Evolutionary conservation across 2,888 invertebrate species (phyloP).

Genomic region (Aplocera efformata): DNA sequence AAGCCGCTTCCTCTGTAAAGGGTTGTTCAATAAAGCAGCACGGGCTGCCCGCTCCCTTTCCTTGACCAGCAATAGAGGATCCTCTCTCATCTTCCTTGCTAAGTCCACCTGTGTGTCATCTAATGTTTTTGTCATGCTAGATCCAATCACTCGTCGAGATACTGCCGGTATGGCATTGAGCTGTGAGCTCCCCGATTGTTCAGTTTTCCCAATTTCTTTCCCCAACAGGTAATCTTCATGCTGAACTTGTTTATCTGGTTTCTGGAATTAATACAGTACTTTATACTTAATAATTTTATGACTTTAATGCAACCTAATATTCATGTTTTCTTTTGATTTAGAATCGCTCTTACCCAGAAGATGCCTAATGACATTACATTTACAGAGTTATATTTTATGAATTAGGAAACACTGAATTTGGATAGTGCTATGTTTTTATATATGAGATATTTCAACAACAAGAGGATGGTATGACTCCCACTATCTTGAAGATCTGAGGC

Average conservation of each 20-base stretch:
- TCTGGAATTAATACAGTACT: constrained; percentile 60
- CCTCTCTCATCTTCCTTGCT: constrained; percentile 93
- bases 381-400: too few relatives aligned
- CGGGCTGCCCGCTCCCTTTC: constrained; percentile 94
- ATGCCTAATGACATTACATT: too few relatives aligned
- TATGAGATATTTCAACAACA: too few relatives aligned
- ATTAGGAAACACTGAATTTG: too few relatives aligned
- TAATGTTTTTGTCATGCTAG: constrained; percentile 65
- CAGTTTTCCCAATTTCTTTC: constrained; percentile 88
- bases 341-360: too few relatives aligned
- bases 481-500: too few relatives aligned
- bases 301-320: too few relatives aligned
- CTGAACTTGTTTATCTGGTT: constrained; percentile 83
- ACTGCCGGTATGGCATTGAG: constrained; percentile 88
- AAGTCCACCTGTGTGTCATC: constrained; percentile 89
- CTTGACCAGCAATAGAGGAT: constrained; percentile 93
- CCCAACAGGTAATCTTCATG: constrained; percentile 95
- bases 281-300: background rate
- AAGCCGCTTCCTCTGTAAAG: constrained; percentile 92
- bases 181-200: constrained; percentile 84
- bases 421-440: too few relatives aligned
- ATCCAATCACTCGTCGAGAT: constrained; percentile 64
- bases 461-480: too few relatives aligned
- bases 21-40: constrained; percentile 92
- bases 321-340: too few relatives aligned